Percentiles rank a stretch among this genome's conserved stretches.
Conservation (phyloP, 2,797 vertebrate genomes). For the Artibeus jamaicensis region DNA sequence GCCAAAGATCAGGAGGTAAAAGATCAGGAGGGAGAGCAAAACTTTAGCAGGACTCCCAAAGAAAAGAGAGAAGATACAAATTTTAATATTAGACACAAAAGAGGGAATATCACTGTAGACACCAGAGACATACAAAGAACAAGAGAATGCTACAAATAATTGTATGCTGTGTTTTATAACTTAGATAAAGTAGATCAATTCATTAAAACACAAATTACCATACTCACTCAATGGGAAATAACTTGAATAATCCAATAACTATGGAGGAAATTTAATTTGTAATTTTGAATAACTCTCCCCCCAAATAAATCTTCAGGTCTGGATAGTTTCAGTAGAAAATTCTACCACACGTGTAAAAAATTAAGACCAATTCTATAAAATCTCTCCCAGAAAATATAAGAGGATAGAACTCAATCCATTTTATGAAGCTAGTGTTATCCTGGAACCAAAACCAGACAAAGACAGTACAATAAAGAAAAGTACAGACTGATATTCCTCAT, state of each 20-base stretch:
- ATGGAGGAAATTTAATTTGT: not conserved
- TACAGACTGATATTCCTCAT: too few species aligned
- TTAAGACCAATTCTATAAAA: not conserved
- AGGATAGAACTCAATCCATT: not conserved
- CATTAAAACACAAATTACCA: not conserved
- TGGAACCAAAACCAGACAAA: not conserved
- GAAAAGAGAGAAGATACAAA: not conserved
- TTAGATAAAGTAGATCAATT: not conserved
- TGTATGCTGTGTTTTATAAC: not conserved
- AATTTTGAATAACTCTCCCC: not conserved
- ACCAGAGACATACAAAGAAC: not conserved
- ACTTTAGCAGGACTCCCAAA: not conserved
- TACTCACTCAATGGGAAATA: not conserved
- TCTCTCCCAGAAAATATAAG: not conserved
- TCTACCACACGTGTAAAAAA: not conserved
- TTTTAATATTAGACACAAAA: not conserved
- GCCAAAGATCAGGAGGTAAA: not conserved
- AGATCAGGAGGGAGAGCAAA: not conserved
- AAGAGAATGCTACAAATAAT: not conserved
- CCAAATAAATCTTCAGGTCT: not conserved
- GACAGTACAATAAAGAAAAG: too few species aligned
- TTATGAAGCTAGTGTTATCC: not conserved
- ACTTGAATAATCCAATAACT: not conserved
- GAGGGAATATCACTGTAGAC: not conserved
- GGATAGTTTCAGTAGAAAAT: not conserved